Evolutionary conservation across 2,797 vertebrate species (phyloP).

Genomic region (Anisognathus igniventris): DNA sequence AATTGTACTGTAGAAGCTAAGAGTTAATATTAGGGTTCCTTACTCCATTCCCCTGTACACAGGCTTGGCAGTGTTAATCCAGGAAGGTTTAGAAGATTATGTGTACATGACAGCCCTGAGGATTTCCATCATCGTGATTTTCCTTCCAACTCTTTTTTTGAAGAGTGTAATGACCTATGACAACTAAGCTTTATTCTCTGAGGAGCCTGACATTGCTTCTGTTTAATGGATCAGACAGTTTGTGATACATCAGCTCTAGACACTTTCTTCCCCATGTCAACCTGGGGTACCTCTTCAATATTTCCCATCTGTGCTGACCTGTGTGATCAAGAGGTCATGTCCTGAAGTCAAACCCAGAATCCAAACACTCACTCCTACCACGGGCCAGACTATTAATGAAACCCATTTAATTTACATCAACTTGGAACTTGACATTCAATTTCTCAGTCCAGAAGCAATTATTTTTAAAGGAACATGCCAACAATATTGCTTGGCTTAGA

Average conservation of each 20-base stretch:
- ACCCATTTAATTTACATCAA: constrained; percentile 52
- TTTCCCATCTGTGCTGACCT: constrained; percentile 58
- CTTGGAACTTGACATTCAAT: constrained; percentile 42
- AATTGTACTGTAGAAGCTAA: not conserved
- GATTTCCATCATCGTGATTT: constrained; percentile 35
- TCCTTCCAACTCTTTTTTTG: not conserved
- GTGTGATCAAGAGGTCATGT: constrained; percentile 49
- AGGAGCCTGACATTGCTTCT: constrained; percentile 27
- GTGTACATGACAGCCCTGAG: constrained; percentile 17
- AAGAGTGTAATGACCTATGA: constrained; percentile 18
- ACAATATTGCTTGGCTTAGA: constrained; percentile 45
- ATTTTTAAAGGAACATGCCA: constrained; percentile 63
- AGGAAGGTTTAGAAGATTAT: constrained; percentile 15
- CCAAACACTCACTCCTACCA: constrained; percentile 38
- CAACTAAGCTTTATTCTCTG: constrained; percentile 40
- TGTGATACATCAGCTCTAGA: constrained; percentile 19
- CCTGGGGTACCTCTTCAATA: constrained; percentile 20
- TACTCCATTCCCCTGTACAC: not conserved
- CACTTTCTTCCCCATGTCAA: constrained; percentile 13
- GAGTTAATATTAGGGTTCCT: not conserved
- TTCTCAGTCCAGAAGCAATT: constrained; percentile 63
- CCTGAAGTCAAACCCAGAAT: constrained; percentile 45
- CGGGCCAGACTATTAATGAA: constrained; percentile 38
- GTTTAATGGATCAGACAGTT: constrained; percentile 54
- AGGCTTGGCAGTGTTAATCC: not conserved